A percentile compares a stretch with the other conserved stretches of the same genome.
Conservation (phyloP, 2,113 vertebrate species). For the Tetraodon nigroviridis region DNA sequence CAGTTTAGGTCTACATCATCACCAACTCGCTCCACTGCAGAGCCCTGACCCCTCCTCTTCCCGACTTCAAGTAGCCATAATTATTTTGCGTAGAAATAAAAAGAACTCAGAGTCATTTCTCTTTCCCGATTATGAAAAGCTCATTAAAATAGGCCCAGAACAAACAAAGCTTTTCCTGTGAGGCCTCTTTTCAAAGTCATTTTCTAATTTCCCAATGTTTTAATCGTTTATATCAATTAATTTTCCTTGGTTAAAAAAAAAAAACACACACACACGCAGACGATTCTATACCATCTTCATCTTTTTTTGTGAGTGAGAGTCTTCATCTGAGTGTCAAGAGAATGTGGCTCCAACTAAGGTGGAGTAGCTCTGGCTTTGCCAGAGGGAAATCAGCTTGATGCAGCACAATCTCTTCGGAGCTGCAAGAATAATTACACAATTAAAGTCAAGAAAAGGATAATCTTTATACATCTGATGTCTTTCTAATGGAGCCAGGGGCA, state of each 20-base stretch:
- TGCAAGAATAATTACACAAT: conserved; percentile 91
- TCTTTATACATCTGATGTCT: conserved; percentile 87
- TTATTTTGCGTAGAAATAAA: conserved; percentile 85
- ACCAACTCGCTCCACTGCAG: conserved; percentile 24
- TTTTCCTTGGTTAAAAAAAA: conserved; percentile 94
- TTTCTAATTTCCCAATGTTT: conserved; percentile 91
- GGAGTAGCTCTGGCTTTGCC: conserved; percentile 81
- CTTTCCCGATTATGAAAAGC: conserved; percentile 94
- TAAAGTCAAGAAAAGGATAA: conserved; percentile 90
- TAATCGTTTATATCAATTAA: conserved; percentile 99
- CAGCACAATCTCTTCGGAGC: conserved; percentile 79
- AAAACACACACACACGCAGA: conserved; percentile 40
- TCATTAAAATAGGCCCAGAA: conserved; percentile 96
- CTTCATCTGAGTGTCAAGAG: conserved; percentile 76
- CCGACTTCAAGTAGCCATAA: conserved; percentile 81
- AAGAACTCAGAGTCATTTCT: conserved; percentile 82
- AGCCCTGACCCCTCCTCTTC: conserved; percentile 69
- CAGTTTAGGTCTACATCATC: conserved; percentile 37
- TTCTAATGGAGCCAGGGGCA: conserved; percentile 84
- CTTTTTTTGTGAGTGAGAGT: conserved; percentile 74
- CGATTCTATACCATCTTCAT: conserved; percentile 87
- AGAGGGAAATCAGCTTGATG: conserved; percentile 89
- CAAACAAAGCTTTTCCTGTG: conserved; percentile 96
- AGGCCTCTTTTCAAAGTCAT: conserved; percentile 94
- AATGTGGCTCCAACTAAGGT: conserved; percentile 85